Percentiles rank a stretch among this genome's conserved stretches.
phyloP scores from a whole-genome alignment of 2,888 invertebrate species.

The Conomelus anceps region DNA sequence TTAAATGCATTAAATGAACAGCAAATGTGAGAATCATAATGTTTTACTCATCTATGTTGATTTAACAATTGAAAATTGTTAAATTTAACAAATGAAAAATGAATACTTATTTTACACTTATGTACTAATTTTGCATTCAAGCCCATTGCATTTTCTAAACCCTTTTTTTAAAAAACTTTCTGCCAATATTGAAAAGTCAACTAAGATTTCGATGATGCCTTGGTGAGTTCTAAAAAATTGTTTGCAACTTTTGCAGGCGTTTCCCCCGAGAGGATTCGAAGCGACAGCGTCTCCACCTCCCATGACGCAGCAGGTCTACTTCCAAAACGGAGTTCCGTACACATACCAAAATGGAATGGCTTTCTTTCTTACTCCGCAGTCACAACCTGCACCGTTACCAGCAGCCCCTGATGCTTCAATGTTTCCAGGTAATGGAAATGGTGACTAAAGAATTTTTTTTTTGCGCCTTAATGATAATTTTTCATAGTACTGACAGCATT shows the following conservation, averaged over 20 bases:
- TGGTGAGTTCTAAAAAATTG: not conserved
- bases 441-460: too few relatives aligned
- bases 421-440: not conserved
- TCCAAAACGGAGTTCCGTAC: constrained; percentile 31
- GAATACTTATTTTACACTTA: too few relatives aligned
- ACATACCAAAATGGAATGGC: constrained; percentile 45
- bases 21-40: too few relatives aligned
- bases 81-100: too few relatives aligned
- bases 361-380: constrained; percentile 37
- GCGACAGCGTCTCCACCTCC: constrained; percentile 25
- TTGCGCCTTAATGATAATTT: too few relatives aligned
- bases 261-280: constrained; percentile 26
- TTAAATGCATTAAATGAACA: too few relatives aligned
- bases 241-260: constrained; percentile 19
- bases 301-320: constrained; percentile 26
- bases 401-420: constrained; percentile 7
- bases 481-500: too few relatives aligned
- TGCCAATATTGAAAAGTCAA: not conserved
- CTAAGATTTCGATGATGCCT: not conserved
- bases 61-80: not conserved
- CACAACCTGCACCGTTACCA: constrained; percentile 19
- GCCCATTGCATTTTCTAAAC: too few relatives aligned
- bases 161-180: not conserved
- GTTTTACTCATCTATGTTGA: too few relatives aligned
- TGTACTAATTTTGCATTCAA: too few relatives aligned